A percentile compares a stretch with the other conserved stretches of the same genome.
phyloP scores from a whole-genome alignment of 2,113 vertebrate genomes.

The Antechinus stuartii region DNA sequence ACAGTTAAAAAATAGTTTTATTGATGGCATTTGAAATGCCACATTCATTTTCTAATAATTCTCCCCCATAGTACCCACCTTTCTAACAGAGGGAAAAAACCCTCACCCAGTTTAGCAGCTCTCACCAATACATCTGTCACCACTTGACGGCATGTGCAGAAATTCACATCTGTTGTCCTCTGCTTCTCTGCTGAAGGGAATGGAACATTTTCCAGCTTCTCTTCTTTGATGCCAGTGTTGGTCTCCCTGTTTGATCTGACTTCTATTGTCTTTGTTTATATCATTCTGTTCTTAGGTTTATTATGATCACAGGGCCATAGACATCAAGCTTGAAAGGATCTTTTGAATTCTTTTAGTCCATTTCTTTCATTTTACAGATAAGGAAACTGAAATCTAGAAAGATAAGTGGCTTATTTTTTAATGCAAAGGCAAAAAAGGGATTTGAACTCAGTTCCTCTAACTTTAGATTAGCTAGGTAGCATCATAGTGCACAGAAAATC shows the following conservation, averaged over 20 bases:
- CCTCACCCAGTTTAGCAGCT: neutral
- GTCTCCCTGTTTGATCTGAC: neutral
- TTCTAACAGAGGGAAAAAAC: neutral
- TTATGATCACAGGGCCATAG: neutral
- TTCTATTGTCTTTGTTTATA: neutral
- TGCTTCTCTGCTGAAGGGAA: neutral
- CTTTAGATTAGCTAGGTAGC: neutral
- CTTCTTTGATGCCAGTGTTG: neutral
- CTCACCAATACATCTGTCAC: neutral
- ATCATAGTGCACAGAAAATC: too few relatives aligned
- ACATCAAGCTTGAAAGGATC: neutral
- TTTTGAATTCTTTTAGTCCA: neutral
- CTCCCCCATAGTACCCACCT: neutral
- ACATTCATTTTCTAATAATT: neutral
- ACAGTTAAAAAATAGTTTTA: neutral
- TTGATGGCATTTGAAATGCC: neutral
- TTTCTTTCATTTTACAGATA: neutral
- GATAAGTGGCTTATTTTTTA: neutral
- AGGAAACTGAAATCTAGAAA: neutral
- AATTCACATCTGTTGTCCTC: neutral
- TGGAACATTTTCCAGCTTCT: neutral
- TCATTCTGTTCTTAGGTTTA: neutral
- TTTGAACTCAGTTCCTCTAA: neutral
- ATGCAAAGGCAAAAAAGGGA: neutral
- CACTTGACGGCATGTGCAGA: neutral